Conservation (phyloP, 2,888 invertebrate species). For the Synergus itoensis region DNA sequence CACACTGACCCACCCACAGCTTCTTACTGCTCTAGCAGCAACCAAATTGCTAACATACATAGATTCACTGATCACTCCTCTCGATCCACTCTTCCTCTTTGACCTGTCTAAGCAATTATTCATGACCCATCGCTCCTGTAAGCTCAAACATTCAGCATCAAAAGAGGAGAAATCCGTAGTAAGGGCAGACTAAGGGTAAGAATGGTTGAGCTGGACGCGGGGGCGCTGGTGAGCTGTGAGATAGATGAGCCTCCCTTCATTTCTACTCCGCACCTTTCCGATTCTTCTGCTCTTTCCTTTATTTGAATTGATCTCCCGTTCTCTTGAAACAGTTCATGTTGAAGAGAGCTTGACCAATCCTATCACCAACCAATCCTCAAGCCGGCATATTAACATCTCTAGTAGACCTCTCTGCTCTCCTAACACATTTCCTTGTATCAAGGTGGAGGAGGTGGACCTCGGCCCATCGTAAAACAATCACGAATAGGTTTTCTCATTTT, state of each 20-base stretch:
- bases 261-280: slow-evolving; percentile 27
- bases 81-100: slow-evolving; percentile 44
- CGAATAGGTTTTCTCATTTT: slow-evolving; percentile 40
- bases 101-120: slow-evolving; percentile 22
- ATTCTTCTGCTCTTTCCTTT: slow-evolving; percentile 25
- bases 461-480: slow-evolving; percentile 29
- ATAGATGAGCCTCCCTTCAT: slow-evolving; percentile 56
- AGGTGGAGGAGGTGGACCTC: slow-evolving; percentile 60
- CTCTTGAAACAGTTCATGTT: slow-evolving; percentile 24
- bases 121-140: slow-evolving; percentile 1
- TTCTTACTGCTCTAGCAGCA: slow-evolving; percentile 51
- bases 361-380: slow-evolving; percentile 43
- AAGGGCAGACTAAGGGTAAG: slow-evolving; percentile 58
- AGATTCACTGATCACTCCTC: slow-evolving; percentile 43
- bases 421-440: slow-evolving; percentile 47
- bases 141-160: not conserved
- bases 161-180: not conserved
- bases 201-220: slow-evolving; percentile 64
- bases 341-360: slow-evolving; percentile 1
- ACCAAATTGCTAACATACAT: slow-evolving; percentile 47
- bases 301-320: not conserved
- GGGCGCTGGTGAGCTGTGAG: slow-evolving; percentile 64
- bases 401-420: slow-evolving; percentile 41
- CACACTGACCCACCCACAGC: slow-evolving; percentile 66
- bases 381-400: slow-evolving; percentile 25